Percentiles rank a stretch among this genome's conserved stretches.
phyloP scores from a whole-genome alignment of 2,888 invertebrate species.

The Glyphotaelius pellucidus region DNA sequence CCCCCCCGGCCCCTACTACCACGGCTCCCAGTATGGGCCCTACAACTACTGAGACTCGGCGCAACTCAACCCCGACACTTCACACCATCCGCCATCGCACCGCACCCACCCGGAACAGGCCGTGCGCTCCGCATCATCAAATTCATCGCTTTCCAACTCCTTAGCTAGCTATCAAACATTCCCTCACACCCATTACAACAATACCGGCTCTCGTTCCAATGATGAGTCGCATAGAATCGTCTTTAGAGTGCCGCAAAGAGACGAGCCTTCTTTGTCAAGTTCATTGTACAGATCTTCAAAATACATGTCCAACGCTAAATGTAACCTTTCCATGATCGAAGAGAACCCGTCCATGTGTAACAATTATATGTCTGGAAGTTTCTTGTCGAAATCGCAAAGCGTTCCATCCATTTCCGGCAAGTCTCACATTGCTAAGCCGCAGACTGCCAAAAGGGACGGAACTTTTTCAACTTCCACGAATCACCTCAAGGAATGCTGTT shows the following conservation, averaged over 20 bases:
- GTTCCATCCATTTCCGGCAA: slow-evolving; percentile 58
- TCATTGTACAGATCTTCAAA: slow-evolving; percentile 54
- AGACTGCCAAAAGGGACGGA: slow-evolving; percentile 10
- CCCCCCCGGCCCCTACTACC: slow-evolving; percentile 93
- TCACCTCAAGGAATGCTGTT: slow-evolving; percentile 44
- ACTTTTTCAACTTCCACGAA: slow-evolving; percentile 16
- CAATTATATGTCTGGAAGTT: slow-evolving; percentile 60
- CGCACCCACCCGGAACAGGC: slow-evolving; percentile 69
- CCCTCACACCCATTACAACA: background rate
- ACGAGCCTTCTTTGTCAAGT: slow-evolving; percentile 33
- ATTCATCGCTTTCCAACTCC: slow-evolving; percentile 60
- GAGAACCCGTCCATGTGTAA: slow-evolving; percentile 70
- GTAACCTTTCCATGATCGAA: slow-evolving; percentile 75
- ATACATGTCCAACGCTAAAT: slow-evolving; percentile 65
- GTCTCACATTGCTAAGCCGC: slow-evolving; percentile 28
- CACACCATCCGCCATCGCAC: slow-evolving; percentile 68
- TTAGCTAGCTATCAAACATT: slow-evolving; percentile 53
- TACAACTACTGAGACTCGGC: slow-evolving; percentile 89
- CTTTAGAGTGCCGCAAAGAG: slow-evolving; percentile 26
- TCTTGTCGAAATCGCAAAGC: slow-evolving; percentile 59
- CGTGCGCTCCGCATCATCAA: slow-evolving; percentile 55
- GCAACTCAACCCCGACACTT: slow-evolving; percentile 74
- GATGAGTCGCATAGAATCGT: slow-evolving; percentile 4
- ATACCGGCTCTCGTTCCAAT: slow-evolving; percentile 2
- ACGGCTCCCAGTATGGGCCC: slow-evolving; percentile 94